phyloP scores from a whole-genome alignment of 2,797 vertebrate species.

The Labeo calbasu region DNA sequence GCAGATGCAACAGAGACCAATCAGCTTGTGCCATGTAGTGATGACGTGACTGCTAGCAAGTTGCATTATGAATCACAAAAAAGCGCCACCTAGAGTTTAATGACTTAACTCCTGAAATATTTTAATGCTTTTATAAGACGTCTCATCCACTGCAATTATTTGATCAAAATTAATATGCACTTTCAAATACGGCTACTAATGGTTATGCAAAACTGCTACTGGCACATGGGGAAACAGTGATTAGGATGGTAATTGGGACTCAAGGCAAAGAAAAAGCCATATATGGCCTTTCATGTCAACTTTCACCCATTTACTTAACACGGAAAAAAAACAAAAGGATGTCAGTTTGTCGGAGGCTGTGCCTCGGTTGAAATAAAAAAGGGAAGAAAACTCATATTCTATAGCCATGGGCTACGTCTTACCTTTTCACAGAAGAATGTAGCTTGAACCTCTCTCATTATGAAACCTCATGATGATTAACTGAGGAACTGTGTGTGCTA shows the following conservation, averaged over 20 bases:
- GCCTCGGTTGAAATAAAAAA: conserved; percentile 61
- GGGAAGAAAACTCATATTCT: conserved; percentile 55
- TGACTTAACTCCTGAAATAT: background rate
- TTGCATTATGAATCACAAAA: background rate
- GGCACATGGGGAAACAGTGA: background rate
- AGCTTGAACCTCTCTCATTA: conserved; percentile 69
- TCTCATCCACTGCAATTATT: background rate
- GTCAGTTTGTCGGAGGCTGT: conserved; percentile 65
- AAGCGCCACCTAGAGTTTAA: background rate
- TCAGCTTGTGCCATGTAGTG: background rate
- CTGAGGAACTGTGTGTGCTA: conserved; percentile 72
- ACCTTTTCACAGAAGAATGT: conserved; percentile 79
- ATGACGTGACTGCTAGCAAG: background rate
- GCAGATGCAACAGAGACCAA: background rate
- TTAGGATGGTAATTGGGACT: background rate
- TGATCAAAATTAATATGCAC: background rate
- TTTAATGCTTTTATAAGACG: background rate
- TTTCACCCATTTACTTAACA: conserved; percentile 13
- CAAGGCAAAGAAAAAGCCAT: background rate
- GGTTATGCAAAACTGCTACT: background rate
- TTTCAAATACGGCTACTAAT: background rate
- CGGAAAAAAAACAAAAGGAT: conserved; percentile 32
- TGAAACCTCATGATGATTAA: conserved; percentile 80
- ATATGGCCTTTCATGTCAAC: background rate
- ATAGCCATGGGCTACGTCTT: conserved; percentile 72